These are phyloP conservation scores for Elaphurus davidianus DNA, from an alignment of 2,113 vertebrate genomes.

Conservation along the genomic window DNA sequence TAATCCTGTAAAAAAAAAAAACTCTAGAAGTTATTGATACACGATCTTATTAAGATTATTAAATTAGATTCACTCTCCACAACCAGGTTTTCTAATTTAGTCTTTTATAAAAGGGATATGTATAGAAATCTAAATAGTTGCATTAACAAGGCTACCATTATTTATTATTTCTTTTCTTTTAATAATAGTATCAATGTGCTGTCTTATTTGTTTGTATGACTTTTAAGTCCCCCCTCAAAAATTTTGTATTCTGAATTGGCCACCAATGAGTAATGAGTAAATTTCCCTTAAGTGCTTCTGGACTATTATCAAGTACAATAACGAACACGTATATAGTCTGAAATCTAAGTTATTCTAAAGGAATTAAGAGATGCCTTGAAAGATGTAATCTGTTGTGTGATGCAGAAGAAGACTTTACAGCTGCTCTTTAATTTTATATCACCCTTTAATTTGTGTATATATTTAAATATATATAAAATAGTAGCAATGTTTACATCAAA, in stretches of 20 bases:
- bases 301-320: background rate
- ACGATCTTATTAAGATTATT: constrained; percentile 71
- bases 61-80: constrained; percentile 64
- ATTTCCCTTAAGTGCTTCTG: background rate
- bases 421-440: background rate
- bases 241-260: background rate
- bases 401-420: background rate
- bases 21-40: constrained; percentile 73
- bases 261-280: background rate
- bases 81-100: background rate
- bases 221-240: background rate
- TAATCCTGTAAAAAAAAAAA: constrained; percentile 71
- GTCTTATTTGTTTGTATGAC: background rate
- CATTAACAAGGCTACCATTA: background rate
- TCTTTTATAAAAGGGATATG: background rate
- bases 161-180: background rate
- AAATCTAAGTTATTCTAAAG: background rate
- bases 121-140: background rate
- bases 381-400: background rate
- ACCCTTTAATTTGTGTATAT: background rate
- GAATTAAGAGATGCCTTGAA: background rate
- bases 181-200: background rate
- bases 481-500: background rate
- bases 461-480: background rate
- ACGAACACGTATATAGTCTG: background rate